phyloP scores from a whole-genome alignment of 2,797 vertebrate genomes.

The Arnoldichthys spilopterus region DNA sequence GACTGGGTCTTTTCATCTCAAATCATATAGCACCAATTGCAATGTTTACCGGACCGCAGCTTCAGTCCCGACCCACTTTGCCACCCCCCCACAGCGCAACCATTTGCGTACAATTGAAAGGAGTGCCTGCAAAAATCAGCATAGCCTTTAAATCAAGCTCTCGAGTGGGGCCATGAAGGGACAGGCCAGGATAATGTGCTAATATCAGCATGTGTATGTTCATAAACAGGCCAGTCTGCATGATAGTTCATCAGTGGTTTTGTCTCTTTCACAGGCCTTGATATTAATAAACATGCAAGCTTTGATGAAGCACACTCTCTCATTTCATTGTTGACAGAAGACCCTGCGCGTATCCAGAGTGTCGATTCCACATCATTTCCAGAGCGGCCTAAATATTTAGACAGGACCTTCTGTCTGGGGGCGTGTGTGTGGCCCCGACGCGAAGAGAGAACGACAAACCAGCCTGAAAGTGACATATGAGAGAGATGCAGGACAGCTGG shows the following conservation, averaged over 20 bases:
- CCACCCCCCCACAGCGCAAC: slow-evolving; percentile 12
- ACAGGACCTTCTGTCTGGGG: slow-evolving; percentile 56
- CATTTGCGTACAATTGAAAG: slow-evolving; percentile 26
- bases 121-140: not conserved
- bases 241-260: not conserved
- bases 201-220: slow-evolving; percentile 2
- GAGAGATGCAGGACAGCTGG: slow-evolving; percentile 56
- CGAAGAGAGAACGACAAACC: slow-evolving; percentile 48
- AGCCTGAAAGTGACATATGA: slow-evolving; percentile 50
- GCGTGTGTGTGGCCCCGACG: slow-evolving; percentile 40
- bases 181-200: slow-evolving; percentile 4
- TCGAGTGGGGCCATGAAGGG: not conserved
- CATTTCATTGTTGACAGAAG: slow-evolving; percentile 42
- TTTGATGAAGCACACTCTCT: slow-evolving; percentile 36
- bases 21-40: slow-evolving; percentile 63
- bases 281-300: slow-evolving; percentile 27
- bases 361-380: slow-evolving; percentile 55
- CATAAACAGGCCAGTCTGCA: not conserved
- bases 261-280: not conserved
- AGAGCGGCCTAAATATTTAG: slow-evolving; percentile 57
- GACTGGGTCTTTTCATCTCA: slow-evolving; percentile 81
- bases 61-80: slow-evolving; percentile 43
- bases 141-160: slow-evolving; percentile 34
- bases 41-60: slow-evolving; percentile 43
- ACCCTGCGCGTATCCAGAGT: slow-evolving; percentile 38